Percentiles rank a stretch among this genome's conserved stretches.
These are phyloP conservation scores for Helicoverpa assulta DNA, from an alignment of 2,888 invertebrate species.

Conservation along the genomic window DNA sequence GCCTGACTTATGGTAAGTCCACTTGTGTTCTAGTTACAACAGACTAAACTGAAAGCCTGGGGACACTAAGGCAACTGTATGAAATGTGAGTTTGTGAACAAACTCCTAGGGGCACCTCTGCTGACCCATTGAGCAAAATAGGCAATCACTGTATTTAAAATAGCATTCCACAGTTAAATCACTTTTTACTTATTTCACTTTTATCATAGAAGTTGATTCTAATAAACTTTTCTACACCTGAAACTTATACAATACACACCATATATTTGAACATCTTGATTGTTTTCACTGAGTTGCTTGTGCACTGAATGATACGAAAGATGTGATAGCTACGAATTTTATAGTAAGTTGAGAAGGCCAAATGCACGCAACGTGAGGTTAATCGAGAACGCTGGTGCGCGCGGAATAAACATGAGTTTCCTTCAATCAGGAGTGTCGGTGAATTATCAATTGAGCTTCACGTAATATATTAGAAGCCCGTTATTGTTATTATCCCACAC, in stretches of 20 bases:
- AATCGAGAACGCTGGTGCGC: slow-evolving; percentile 42
- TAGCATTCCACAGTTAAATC: background rate
- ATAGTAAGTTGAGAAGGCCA: slow-evolving; percentile 76
- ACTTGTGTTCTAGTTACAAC: too few relatives aligned
- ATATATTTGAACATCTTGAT: slow-evolving; percentile 82
- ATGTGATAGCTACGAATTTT: slow-evolving; percentile 61
- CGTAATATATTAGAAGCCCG: background rate
- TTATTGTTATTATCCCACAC: background rate
- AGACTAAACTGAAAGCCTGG: background rate
- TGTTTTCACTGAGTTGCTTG: slow-evolving; percentile 65
- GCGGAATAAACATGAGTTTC: slow-evolving; percentile 66
- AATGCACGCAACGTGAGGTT: slow-evolving; percentile 63
- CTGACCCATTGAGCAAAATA: too few relatives aligned
- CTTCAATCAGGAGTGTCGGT: slow-evolving; percentile 24
- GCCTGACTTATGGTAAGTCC: background rate
- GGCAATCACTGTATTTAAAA: background rate
- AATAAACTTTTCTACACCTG: background rate
- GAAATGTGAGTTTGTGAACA: background rate
- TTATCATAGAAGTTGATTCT: background rate
- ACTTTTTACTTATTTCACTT: slow-evolving; percentile 11
- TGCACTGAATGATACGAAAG: slow-evolving; percentile 72
- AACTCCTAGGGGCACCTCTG: background rate
- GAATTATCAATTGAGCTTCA: slow-evolving; percentile 5
- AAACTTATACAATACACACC: slow-evolving; percentile 70
- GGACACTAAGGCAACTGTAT: background rate